These are phyloP conservation scores for Dryobotodes eremita DNA, from an alignment of 2,888 invertebrate genomes.

Conservation along the genomic window DNA sequence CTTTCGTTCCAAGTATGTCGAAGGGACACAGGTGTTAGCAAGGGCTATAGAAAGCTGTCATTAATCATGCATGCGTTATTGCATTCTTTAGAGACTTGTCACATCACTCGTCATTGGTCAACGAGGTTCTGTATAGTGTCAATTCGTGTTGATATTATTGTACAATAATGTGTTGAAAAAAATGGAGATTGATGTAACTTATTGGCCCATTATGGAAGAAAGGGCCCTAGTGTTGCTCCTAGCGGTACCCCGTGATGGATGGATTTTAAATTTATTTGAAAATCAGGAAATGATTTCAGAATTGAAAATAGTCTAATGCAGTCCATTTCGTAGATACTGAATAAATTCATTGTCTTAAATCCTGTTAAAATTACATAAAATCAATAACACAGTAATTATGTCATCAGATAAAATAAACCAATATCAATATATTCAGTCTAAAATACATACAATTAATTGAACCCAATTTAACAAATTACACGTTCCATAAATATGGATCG, in stretches of 20 bases:
- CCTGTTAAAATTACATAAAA: constrained; percentile 2
- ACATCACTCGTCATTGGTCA: constrained; percentile 39
- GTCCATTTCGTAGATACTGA: neutral
- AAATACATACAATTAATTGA: constrained; percentile 59
- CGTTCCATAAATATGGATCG: constrained; percentile 61
- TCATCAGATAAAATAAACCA: constrained; percentile 48
- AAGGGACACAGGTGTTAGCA: constrained; percentile 47
- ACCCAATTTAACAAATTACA: constrained; percentile 60
- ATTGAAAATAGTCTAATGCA: neutral
- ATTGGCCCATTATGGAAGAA: neutral
- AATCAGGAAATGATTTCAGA: neutral
- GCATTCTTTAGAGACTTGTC: constrained; percentile 58
- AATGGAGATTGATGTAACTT: constrained; percentile 7
- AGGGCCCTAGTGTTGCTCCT: neutral
- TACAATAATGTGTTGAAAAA: constrained; percentile 14
- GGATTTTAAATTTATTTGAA: neutral
- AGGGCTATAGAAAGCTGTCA: constrained; percentile 42
- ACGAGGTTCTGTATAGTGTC: constrained; percentile 28
- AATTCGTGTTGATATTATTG: constrained; percentile 32
- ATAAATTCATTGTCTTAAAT: constrained; percentile 3
- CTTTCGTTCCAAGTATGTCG: constrained; percentile 22
- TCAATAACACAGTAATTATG: constrained; percentile 43
- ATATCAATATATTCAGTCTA: constrained; percentile 52
- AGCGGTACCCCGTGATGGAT: neutral
- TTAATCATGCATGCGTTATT: constrained; percentile 55